Base-by-base conservation (phyloP, 2,888 invertebrate species). In the Nomada fucata region DNA sequence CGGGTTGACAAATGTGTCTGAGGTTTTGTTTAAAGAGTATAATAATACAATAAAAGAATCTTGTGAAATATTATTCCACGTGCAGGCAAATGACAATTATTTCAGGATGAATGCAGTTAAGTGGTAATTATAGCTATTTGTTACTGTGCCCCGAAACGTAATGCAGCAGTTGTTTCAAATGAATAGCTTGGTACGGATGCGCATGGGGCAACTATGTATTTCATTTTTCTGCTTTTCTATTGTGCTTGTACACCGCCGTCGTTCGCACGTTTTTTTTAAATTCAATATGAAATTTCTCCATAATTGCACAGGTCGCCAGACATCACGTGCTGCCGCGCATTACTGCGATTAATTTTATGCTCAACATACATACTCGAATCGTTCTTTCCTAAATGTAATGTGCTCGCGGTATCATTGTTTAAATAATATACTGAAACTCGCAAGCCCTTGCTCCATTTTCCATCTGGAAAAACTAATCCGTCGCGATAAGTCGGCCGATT, bases 401-500 rank as follows among this genome's bases (percentile, higher is more conserved):
- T n/a, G 0, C 9, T 42, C 11, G 10, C n/a, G 11, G 36, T 18
- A n/a, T 5, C n/a, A 20, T 11, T 3, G 3, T 42, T 61, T 36
- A 36, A 7, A 36, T 36, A 36, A 36, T 36, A 36, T 7, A 36
- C 36, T 36, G 1, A 36, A 7, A 36, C 36, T 36, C 36, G 36
- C 36, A 7, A 36, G 36, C 23, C 65, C 59, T 13, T 20, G 3
- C 10, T 53, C 23, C 60, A 42, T 13, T 61, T 63, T 36, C 36
- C 18, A 47, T 57, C 50, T 26, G 15, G 50, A 63, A 44, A 69
- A 53, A 52, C 59, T 47, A 20, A 26, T 15, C 1, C 42, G 18
- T n/a, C 47, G 59, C 70, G 79, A 67, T 72, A 72, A 80, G 68
- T 64, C 36, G 52, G 26, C 20, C 18, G 59, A 72, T 75, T 68